Conservation (phyloP, 2,797 vertebrate genomes). For the Pseudotriccus pelzelni region DNA sequence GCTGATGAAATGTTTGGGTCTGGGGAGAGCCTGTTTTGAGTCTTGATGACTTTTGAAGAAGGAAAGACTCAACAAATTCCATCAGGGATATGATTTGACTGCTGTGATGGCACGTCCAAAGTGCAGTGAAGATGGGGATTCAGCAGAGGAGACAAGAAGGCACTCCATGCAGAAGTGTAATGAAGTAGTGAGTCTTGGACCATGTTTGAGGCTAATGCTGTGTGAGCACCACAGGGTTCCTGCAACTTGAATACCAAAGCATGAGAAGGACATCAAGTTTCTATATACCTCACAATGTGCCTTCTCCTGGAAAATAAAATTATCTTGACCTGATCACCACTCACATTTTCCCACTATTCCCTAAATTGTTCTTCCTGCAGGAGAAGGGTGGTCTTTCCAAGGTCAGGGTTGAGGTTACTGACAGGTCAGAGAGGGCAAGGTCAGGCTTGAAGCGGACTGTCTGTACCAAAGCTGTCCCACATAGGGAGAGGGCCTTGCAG, state of each 20-base stretch:
- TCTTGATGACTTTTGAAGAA: not conserved
- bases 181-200: not conserved
- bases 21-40: not conserved
- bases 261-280: slow-evolving; percentile 28
- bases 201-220: not conserved
- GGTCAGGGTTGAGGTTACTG: slow-evolving; percentile 27
- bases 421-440: slow-evolving; percentile 21
- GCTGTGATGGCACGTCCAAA: not conserved
- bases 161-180: not conserved
- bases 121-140: not conserved
- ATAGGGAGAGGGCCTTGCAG: not conserved
- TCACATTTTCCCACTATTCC: not conserved
- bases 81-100: not conserved
- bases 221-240: not conserved
- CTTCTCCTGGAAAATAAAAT: not conserved
- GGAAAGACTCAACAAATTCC: not conserved
- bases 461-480: slow-evolving; percentile 18
- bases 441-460: slow-evolving; percentile 8
- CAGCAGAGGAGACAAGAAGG: not conserved
- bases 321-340: not conserved
- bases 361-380: not conserved
- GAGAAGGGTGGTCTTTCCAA: slow-evolving; percentile 19
- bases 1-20: not conserved
- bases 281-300: not conserved
- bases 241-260: slow-evolving; percentile 34